Evolutionary conservation across 2,888 invertebrate species (phyloP), one percentile per base, ranked within the genome.

Genomic region (Metallyticus violacea): DNA sequence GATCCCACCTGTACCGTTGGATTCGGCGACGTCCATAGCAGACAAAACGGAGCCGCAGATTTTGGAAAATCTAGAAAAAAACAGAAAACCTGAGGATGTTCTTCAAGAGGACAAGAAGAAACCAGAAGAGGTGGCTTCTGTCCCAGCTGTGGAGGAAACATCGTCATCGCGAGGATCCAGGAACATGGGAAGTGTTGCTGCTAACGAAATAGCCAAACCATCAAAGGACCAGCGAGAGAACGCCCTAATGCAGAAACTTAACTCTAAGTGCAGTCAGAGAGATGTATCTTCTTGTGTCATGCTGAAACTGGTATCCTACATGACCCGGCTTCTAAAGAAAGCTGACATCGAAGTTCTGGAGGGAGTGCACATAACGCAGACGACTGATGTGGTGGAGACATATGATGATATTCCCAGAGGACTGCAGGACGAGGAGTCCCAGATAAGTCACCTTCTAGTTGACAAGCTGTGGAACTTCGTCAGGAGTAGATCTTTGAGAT

Each of bases 271-370:
- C 90, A 94, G 95, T 5, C 94, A 96, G 89, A 94, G 95, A 85
- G 97, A 97, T 90, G 94, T 96, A 81, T 96, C 96, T 77, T 95
- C 97, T 7, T 97, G 97, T 91, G 95, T 96, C 90, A 97, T 97
- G 93, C 93, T 96, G 26, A 97, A 97, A 91, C 91, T 97, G 89
- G 95, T 97, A 77, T 95, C 96, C 26, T 97, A 97, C 91, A 96
- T 97, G 92, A 97, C 97, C 92, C 93, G 95, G 88, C 94, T 97
- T 92, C 93, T 97, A 90, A 95, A 97, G 91, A 97, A 97, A 89
- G 95, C 96, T 0, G 95, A 95, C 85, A 94, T 97, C 90, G 96
- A 96, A 90, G 92, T 97, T 81, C 95, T 95, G 81, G 95, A 95
- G 86, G 96, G 96, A 89, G 92, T 97, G 87, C 95, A 96, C 92